Evolutionary conservation across 1,140 invertebrate genomes (phyloP).

Genomic region (Pomacea maculata): DNA sequence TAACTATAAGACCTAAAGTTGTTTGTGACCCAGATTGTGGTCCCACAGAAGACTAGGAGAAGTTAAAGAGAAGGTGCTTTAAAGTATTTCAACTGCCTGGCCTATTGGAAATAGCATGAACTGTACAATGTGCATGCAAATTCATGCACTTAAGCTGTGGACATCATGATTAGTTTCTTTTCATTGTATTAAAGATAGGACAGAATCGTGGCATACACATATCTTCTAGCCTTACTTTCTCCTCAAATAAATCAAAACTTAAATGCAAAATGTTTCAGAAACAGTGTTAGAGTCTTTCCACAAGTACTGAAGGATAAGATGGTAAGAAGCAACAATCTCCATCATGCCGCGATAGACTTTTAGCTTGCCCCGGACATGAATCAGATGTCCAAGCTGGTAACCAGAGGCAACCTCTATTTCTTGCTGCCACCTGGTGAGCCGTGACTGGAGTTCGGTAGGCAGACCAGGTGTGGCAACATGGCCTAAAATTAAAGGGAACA

Average conservation of each 20-base stretch:
- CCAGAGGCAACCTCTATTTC: conserved; percentile 16
- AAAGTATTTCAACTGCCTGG: no score
- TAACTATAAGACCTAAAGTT: no score
- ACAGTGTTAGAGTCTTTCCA: no score
- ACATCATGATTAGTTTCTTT: neutral
- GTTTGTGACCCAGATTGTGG: no score
- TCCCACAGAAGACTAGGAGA: no score
- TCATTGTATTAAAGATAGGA: neutral
- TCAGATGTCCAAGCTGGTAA: conserved; percentile 44
- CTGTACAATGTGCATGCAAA: neutral
- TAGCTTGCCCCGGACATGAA: conserved; percentile 46
- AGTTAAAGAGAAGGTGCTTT: no score
- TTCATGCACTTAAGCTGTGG: neutral
- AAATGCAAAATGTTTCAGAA: no score
- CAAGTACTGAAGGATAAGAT: conserved; percentile 42
- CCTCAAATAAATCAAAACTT: neutral
- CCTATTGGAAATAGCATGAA: neutral
- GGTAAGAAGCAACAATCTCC: conserved; percentile 43
- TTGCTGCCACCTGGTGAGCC: neutral
- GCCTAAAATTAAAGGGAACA: neutral
- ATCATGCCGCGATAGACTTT: conserved; percentile 42
- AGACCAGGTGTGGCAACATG: conserved; percentile 4
- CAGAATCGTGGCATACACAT: neutral
- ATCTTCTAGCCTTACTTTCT: neutral
- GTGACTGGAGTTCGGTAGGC: conserved; percentile 1